Evolutionary conservation across 2,888 invertebrate genomes (phyloP), one percentile per base, ranked within the genome.

Genomic region (Drosophila flavopinicola): DNA sequence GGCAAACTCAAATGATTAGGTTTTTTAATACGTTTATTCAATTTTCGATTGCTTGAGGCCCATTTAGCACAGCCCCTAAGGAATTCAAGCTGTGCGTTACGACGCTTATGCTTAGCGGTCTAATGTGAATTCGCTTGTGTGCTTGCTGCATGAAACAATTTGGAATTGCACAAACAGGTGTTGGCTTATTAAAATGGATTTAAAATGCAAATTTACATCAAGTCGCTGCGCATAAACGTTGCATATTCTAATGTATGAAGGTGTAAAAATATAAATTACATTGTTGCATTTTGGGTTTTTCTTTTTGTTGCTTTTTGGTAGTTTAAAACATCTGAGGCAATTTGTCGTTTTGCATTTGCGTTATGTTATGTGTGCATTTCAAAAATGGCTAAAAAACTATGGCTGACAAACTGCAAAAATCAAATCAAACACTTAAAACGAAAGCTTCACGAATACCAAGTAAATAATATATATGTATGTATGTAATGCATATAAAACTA

Each of bases 291-390:
- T 54, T 51, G 10, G 35, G 20, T 58, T 20, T 32, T 47, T 66
- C 44, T 42, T 10, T 1, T 39, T 9, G 20, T 17, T 33, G 32
- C 11, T 63, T 79, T 79, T 85, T 78, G 75, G 66, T 82, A 84
- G 84, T 84, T 84, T 85, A 76, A 72, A 87, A 84, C 84, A 61
- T 74, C 70, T 71, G 85, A 87, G 84, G 87, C 84, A 85, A 68
- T 82, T 87, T 58, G 71, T 77, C 77, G 61, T 48, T 68, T 63
- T 53, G 48, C 52, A 7, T 47, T 25, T 41, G 24, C 32, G 20
- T 39, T 41, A 37, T 25, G n/a, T n/a, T n/a, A 38, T 38, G 42
- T 54, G 72, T 70, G 70, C 71, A 74, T 72, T 75, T 72, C 58
- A 65, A 56, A 68, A 85, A 87, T 85, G 83, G 66, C 85, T 66